These are phyloP conservation scores for Danio rerio DNA, from an alignment of 2,113 vertebrate species.

Conservation along the genomic window DNA sequence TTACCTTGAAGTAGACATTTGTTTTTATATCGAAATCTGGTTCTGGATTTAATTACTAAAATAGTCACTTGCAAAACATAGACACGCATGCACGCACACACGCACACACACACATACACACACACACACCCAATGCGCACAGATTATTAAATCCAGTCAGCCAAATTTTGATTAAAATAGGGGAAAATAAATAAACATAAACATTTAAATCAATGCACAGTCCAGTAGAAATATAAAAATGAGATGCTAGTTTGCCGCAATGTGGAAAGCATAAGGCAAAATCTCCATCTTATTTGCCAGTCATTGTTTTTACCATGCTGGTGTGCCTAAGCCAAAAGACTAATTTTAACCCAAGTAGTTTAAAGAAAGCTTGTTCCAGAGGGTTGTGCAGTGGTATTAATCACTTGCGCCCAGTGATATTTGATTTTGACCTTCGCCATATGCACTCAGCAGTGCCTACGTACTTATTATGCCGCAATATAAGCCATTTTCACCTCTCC, in stretches of 20 bases:
- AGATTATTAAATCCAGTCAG: too few relatives aligned
- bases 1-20: too few relatives aligned
- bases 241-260: not conserved
- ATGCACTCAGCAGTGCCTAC: not conserved
- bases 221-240: not conserved
- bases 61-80: too few relatives aligned
- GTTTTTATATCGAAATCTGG: too few relatives aligned
- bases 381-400: not conserved
- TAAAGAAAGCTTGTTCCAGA: not conserved
- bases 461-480: constrained; percentile 15
- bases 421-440: constrained; percentile 23
- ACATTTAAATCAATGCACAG: not conserved
- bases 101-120: too few relatives aligned
- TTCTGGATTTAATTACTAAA: too few relatives aligned
- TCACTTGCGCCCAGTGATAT: constrained; percentile 9
- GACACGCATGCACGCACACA: too few relatives aligned
- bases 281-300: not conserved
- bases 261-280: not conserved
- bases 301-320: not conserved
- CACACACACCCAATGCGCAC: too few relatives aligned
- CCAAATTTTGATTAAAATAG: too few relatives aligned
- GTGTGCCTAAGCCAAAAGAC: not conserved
- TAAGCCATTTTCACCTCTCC: not conserved
- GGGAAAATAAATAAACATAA: too few relatives aligned
- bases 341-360: not conserved